Base-by-base conservation (phyloP, 2,888 invertebrate genomes). In the Drosophila infuscata region DNA sequence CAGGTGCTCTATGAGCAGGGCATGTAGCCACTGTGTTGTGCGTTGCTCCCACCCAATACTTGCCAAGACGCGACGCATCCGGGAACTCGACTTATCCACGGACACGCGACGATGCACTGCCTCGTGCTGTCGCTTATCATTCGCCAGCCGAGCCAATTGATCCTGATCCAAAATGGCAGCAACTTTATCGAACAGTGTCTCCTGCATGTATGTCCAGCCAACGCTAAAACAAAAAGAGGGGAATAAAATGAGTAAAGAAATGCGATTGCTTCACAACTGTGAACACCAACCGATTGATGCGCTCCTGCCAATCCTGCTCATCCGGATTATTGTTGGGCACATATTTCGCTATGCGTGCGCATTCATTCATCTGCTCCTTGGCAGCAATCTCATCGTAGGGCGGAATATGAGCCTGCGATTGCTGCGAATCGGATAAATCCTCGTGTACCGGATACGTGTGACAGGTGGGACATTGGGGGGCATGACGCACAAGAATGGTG, bases 21-120 rank as follows among this genome's bases (percentile, higher is more conserved):
- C 93, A 92, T 97, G 97, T 38, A 97, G 92, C 97, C 97, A 97
- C 80, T 97, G 96, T 0, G 95, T 94, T 32, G 96, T 92, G 77
- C 95, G 95, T 32, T 94, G 92, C 81, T 97, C 96, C 97, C 97
- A 97, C n/a, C 94, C 94, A 12, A 96, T 94, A 5, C 95, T 94
- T 0, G 96, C 95, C 74, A 97, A 93, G n/a, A 95, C 94, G 77
- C 95, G 95, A 41, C 97, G 94, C 77, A 97, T 94, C 66, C 95
- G 94, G 74, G 95, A 94, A 0, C 95, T 95, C 1, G 96, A 95
- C 81, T 95, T 96, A 83, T 97, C 96, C 2, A 96, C 94, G n/a
- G 95, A 94, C 3, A 95, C 94, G 46, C 96, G 94, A 62, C 96
- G 94, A 79, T 95, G 94, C 29, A 97, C 94, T 0, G 96, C 95